Base-by-base conservation (phyloP, 2,888 invertebrate genomes). In the Latrodectus elegans region DNA sequence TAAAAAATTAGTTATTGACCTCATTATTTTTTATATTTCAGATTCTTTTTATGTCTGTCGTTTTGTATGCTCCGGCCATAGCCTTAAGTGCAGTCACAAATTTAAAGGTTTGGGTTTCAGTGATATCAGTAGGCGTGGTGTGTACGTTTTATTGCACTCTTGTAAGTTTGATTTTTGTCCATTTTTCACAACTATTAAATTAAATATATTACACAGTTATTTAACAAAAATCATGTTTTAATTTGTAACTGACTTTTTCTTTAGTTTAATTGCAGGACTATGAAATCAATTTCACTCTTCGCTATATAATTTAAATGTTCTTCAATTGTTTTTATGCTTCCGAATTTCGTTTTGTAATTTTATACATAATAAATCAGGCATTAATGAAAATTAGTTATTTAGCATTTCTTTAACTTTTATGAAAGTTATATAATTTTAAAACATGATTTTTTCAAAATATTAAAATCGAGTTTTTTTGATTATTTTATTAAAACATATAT, bases 1-100 rank as follows among this genome's bases (percentile, higher is more conserved):
- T 51, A n/a, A 49, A 51, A 51, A 51, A n/a, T 15, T 15, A n/a
- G 9, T 71, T 51, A 12, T 14, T 22, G 14, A 22, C 11, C 12
- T 65, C 1, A 49, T 4, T 8, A 8, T 4, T n/a, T 38, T 77
- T 73, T 75, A 8, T 22, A 26, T 76, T 76, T 10, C 78, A 90
- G 90, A 89, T 90, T 15, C 73, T 90, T 14, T 90, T 90, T 72
- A 90, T 97, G 89, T 96, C 96, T 0, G 96, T 97, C 65, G 96
- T 96, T 0, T 95, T 96, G 26, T 97, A 96, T 92, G 97, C 97
- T 0, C 97, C 97, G 0, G 96, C 96, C 82, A 96, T 97, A 67
- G 97, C 97, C 0, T 93, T 97, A 51, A 95, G 96, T 90, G 95
- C 96, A 8, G 95, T 97, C 38, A 95, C 96, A 89, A 96, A 95